Evolutionary conservation across 30 jellyfish, hydroid and myxozoan species (phyloP).

Genomic region (Hydractinia symbiolongicarpus): DNA sequence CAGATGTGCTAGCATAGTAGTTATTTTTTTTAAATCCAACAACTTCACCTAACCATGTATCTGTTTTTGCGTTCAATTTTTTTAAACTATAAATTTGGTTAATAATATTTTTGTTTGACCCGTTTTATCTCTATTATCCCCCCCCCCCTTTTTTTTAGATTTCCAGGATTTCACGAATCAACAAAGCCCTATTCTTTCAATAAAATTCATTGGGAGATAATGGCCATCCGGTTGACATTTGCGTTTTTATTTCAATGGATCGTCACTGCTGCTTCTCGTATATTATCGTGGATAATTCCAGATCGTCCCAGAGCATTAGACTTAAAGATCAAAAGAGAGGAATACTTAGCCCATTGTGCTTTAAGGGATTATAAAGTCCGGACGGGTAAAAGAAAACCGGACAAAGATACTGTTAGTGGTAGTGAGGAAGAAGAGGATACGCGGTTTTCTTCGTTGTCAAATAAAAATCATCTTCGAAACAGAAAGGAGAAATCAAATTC

Average conservation of each 20-base stretch:
- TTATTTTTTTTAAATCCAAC: too few species aligned
- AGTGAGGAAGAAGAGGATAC: slow-evolving; percentile 1
- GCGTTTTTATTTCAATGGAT: slow-evolving; percentile 42
- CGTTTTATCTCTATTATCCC: too few species aligned
- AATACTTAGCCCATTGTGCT: slow-evolving; percentile 44
- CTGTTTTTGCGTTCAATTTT: too few species aligned
- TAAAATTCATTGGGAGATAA: slow-evolving; percentile 28
- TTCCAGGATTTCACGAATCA: slow-evolving; percentile 46
- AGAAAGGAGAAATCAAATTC: background rate
- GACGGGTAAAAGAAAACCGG: slow-evolving; percentile 38
- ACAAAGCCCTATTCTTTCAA: slow-evolving; percentile 17
- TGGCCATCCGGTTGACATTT: slow-evolving; percentile 42
- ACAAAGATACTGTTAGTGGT: background rate
- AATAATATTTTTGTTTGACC: too few species aligned
- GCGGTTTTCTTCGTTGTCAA: background rate
- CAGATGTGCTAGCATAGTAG: too few species aligned
- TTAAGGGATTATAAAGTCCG: slow-evolving; percentile 9
- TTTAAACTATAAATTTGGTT: too few species aligned
- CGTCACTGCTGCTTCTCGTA: slow-evolving; percentile 34
- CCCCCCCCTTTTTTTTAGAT: slow-evolving; percentile 26
- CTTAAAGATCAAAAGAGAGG: slow-evolving; percentile 45
- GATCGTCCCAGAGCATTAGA: slow-evolving; percentile 36
- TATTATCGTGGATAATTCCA: slow-evolving; percentile 43
- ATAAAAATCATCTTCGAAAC: background rate
- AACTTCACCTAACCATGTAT: too few species aligned